A percentile compares a stretch with the other conserved stretches of the same genome.
phyloP scores from a whole-genome alignment of 2,797 vertebrate genomes.

The Moxostoma hubbsi region DNA sequence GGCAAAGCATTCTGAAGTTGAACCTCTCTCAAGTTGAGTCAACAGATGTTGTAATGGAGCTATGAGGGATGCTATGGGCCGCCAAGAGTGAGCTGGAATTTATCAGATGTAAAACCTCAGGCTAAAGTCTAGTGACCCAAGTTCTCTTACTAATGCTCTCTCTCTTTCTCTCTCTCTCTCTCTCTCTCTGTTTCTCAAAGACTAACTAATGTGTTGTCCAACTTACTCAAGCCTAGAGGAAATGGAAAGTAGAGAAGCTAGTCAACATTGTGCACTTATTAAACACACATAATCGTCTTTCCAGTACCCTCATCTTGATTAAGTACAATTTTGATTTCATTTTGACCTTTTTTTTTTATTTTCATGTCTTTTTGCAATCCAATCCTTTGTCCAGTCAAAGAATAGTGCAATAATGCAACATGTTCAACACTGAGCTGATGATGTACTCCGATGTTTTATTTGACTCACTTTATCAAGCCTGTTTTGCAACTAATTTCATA shows the following conservation, averaged over 20 bases:
- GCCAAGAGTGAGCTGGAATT: constrained; percentile 50
- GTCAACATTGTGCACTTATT: neutral
- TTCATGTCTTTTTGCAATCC: neutral
- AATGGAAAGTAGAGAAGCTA: neutral
- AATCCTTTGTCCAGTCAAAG: neutral
- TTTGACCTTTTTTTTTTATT: neutral
- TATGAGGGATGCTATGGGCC: constrained; percentile 50
- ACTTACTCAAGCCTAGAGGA: neutral
- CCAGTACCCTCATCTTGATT: no score
- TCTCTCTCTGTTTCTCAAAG: neutral
- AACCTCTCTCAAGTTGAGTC: constrained; percentile 28
- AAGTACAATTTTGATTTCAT: no score
- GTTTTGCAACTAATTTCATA: constrained; percentile 46
- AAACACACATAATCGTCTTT: neutral
- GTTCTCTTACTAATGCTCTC: neutral
- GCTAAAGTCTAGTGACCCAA: constrained; percentile 33
- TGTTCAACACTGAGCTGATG: constrained; percentile 3
- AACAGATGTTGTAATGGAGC: constrained; percentile 29
- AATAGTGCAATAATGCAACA: neutral
- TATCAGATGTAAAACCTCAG: constrained; percentile 52
- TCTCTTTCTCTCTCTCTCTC: neutral
- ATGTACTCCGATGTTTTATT: constrained; percentile 11
- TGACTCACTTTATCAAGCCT: neutral
- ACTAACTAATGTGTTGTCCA: neutral
- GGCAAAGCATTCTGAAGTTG: constrained; percentile 24